Conservation (phyloP, 2,797 vertebrate species). For the Pelobates cultripes region DNA sequence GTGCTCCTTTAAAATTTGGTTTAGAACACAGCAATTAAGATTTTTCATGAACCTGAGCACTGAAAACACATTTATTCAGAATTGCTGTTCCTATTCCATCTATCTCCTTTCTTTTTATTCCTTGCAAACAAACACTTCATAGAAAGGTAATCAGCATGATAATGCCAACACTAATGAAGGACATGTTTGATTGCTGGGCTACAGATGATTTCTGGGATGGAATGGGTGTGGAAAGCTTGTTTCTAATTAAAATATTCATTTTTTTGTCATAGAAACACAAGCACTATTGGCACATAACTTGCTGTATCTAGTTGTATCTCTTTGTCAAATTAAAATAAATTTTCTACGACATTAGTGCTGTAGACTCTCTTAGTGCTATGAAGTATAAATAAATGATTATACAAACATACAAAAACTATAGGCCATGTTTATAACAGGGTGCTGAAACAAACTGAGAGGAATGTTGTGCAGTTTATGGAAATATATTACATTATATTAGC, state of each 20-base stretch:
- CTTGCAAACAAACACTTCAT: conserved; percentile 54
- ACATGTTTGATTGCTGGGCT: conserved; percentile 46
- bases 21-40: conserved; percentile 36
- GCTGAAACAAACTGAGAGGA: no score
- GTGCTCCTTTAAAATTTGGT: neutral
- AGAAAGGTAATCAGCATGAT: conserved; percentile 53
- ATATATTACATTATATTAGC: no score
- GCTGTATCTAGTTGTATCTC: no score
- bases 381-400: no score
- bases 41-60: conserved; percentile 24
- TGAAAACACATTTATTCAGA: conserved; percentile 33
- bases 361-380: no score
- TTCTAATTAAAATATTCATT: conserved; percentile 28
- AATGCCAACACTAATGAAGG: conserved; percentile 49
- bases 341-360: no score
- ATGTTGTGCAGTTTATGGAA: no score
- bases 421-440: no score
- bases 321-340: no score
- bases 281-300: neutral
- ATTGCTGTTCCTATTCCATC: conserved; percentile 35
- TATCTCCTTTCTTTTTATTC: conserved; percentile 30
- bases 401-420: no score
- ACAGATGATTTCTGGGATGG: conserved; percentile 45
- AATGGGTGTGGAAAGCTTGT: conserved; percentile 38
- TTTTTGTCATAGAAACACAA: conserved; percentile 45